Conservation (phyloP, 2,797 vertebrate genomes). For the Coregonus sp. region DNA sequence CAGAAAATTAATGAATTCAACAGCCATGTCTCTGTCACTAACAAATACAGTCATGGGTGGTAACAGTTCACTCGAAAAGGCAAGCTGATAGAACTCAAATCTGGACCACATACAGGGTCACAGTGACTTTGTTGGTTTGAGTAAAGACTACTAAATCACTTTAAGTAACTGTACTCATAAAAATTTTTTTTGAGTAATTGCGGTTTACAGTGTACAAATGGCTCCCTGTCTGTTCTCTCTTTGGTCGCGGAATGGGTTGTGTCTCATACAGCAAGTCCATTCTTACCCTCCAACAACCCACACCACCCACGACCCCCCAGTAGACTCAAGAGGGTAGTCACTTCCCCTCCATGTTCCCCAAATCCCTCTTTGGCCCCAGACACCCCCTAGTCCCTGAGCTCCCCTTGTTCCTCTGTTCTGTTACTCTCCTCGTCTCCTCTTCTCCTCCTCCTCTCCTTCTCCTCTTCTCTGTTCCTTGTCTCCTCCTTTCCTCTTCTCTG, state of each 20-base stretch:
- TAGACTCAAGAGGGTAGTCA: constrained; percentile 54
- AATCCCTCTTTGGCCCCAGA: constrained; percentile 56
- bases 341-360: constrained; percentile 54
- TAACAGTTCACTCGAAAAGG: too few species aligned
- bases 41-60: too few species aligned
- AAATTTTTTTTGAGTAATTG: not conserved
- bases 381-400: constrained; percentile 68
- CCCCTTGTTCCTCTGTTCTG: constrained; percentile 55
- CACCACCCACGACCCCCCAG: constrained; percentile 31
- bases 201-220: constrained; percentile 11
- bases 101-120: too few species aligned
- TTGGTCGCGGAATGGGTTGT: constrained; percentile 35
- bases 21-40: too few species aligned
- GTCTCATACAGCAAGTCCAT: constrained; percentile 15
- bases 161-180: not conserved
- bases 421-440: not conserved
- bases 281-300: constrained; percentile 24
- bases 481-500: too few species aligned
- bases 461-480: too few species aligned
- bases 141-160: too few species aligned
- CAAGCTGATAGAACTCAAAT: too few species aligned
- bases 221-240: constrained; percentile 26
- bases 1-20: too few species aligned
- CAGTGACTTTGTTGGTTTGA: too few species aligned
- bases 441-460: too few species aligned